Evolutionary conservation across 37 sponge, comb jelly and placozoan species (phyloP), one percentile per base, ranked within the genome.

Genomic region (Ianthella basta): DNA sequence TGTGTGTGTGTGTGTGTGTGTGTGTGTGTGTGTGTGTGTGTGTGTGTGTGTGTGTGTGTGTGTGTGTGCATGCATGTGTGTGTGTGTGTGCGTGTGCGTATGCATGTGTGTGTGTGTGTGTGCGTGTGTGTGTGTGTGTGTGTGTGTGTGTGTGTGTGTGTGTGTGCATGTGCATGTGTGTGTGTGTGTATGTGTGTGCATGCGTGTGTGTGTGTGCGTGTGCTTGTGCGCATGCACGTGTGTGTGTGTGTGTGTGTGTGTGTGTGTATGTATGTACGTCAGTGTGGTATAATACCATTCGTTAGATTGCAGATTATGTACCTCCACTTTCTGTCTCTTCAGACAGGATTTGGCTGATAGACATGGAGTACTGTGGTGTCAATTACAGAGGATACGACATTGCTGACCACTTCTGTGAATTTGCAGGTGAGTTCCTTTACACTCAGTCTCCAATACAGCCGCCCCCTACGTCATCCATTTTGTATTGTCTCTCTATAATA

Each of bases 341-440:
- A 95, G 93, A 79, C 40, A 44, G 53, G 20, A 70, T 97, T 3
- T 41, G 83, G 15, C 59, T 97, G 50, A 89, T 97, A 29, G 98
- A 97, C 74, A 91, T 82, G 70, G 98, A 97, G 74, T 97, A 97
- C 70, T 92, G 87, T 27, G 94, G 92, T 19, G 50, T 81, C 59
- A 97, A 97, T 90, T 91, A 85, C 79, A 24, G 82, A 19, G 88
- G 92, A 54, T 95, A 72, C 55, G 98, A 97, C 74, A 86, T 97
- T 37, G 98, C 87, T 6, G 65, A 97, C 81, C 89, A 93, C 84
- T 97, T 97, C 83, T 95, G 92, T 84, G 95, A 94, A 82, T 97
- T 92, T 97, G 95, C 93, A 72, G 95, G 97, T 91, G 50, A 53
- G 81, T 73, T 15, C 69, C 27, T 15, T 15, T 25, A n/a, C 27